Base-by-base conservation (phyloP, 2,888 invertebrate species). In the Trissoscelio sp. region DNA sequence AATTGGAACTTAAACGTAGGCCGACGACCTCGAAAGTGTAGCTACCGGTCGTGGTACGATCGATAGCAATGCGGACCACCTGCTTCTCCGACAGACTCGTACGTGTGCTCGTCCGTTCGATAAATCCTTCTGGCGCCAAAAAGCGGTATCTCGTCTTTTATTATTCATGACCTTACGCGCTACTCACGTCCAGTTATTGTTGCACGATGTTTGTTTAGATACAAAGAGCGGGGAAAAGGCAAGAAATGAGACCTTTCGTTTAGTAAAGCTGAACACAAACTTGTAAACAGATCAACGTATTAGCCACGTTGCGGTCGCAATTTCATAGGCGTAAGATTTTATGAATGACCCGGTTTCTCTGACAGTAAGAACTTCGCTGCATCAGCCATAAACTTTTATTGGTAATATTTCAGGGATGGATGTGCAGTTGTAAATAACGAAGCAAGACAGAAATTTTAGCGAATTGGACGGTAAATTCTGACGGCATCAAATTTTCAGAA, bases 21-120 rank as follows among this genome's bases (percentile, higher is more conserved):
- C 64, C 70, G 69, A 78, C 64, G 62, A 78, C 78, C 78, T 70
- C 70, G 60, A 70, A 72, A 72, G 66, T 48, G 37, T 64, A 75
- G 66, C 79, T 72, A 67, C 73, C 72, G 79, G 72, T 79, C 58
- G 79, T 20, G 51, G 22, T 20, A 28, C 73, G 79, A 73, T 79
- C 79, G 79, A 73, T 73, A 79, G 42, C 60, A 79, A 66, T 67
- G 66, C 72, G 70, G 79, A 72, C 79, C 73, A 73, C 79, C 79
- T 72, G 72, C 64, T 79, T 73, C 64, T 72, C 70, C 64, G 58
- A 42, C 79, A 24, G 66, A 55, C 69, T 34, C 62, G 66, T 75
- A 66, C 51, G 48, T 34, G 48, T 34, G 22, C 53, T 22, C 57
- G 69, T 57, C 18, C 69, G 66, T 66, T 72, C 66, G 51, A 79